Evolutionary conservation across 2,113 vertebrate genomes (phyloP).

Genomic region (Callionymus lyra): DNA sequence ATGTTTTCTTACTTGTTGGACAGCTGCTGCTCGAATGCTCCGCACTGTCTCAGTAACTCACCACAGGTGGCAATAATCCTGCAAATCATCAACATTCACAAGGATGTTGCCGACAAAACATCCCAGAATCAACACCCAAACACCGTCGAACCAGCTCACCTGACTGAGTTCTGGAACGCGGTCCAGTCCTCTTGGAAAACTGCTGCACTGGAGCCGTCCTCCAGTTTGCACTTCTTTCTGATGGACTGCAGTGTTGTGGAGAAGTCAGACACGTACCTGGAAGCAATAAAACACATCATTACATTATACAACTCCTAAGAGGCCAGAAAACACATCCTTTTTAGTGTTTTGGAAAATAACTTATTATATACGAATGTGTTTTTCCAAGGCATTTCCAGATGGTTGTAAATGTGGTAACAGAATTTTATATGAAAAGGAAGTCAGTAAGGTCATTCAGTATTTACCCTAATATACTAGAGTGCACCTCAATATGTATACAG

Average conservation of each 20-base stretch:
- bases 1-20: slow-evolving; percentile 53
- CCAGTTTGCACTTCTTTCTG: slow-evolving; percentile 84
- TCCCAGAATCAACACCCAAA: too few species aligned
- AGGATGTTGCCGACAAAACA: too few species aligned
- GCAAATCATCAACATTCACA: neutral
- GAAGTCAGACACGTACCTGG: slow-evolving; percentile 84
- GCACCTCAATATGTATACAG: too few species aligned
- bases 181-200: slow-evolving; percentile 94
- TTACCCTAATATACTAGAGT: too few species aligned
- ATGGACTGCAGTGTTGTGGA: slow-evolving; percentile 83
- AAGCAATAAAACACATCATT: slow-evolving; percentile 3
- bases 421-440: too few species aligned
- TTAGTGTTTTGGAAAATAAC: too few species aligned
- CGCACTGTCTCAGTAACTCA: slow-evolving; percentile 64
- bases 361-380: too few species aligned
- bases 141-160: slow-evolving; percentile 42
- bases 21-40: slow-evolving; percentile 68
- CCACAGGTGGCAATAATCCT: slow-evolving; percentile 70
- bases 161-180: slow-evolving; percentile 86
- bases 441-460: too few species aligned
- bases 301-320: neutral
- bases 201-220: slow-evolving; percentile 68
- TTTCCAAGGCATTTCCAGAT: too few species aligned
- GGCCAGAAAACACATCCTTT: too few species aligned
- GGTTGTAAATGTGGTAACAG: too few species aligned